These are phyloP conservation scores for Bambusicola thoracicus DNA, from an alignment of 2,113 vertebrate species.

Conservation along the genomic window DNA sequence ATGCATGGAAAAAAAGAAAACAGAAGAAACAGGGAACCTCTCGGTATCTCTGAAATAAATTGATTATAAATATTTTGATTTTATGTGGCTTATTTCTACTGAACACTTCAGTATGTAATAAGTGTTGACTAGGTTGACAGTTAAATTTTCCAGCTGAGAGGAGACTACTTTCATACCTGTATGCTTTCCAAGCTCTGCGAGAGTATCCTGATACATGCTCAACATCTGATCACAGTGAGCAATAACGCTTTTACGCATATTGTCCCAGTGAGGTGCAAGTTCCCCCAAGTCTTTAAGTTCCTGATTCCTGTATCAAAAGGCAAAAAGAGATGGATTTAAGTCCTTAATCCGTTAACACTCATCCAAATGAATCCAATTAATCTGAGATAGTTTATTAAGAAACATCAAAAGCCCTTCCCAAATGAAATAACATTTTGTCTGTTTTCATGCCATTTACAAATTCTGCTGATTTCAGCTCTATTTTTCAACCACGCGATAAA, in stretches of 20 bases:
- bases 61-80: not conserved
- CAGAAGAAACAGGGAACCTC: not conserved
- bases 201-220: constrained; percentile 89
- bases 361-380: not conserved
- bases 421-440: not conserved
- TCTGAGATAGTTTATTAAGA: not conserved
- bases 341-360: not conserved
- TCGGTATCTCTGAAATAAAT: not conserved
- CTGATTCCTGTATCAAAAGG: constrained; percentile 83
- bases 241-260: constrained; percentile 92
- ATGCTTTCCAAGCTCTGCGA: constrained; percentile 90
- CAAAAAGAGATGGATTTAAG: not conserved
- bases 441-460: not conserved
- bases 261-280: constrained; percentile 98
- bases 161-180: constrained; percentile 78
- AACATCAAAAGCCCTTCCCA: not conserved
- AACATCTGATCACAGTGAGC: constrained; percentile 91
- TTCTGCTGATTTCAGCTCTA: not conserved
- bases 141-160: not conserved
- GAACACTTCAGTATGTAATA: not conserved
- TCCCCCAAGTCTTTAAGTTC: constrained; percentile 94
- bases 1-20: not conserved
- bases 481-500: not conserved
- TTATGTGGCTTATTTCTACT: not conserved
- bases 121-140: not conserved